Percentiles rank a stretch among this genome's conserved stretches.
Conservation (phyloP, 2,797 vertebrate species). For the Sebastolobus alascanus region DNA sequence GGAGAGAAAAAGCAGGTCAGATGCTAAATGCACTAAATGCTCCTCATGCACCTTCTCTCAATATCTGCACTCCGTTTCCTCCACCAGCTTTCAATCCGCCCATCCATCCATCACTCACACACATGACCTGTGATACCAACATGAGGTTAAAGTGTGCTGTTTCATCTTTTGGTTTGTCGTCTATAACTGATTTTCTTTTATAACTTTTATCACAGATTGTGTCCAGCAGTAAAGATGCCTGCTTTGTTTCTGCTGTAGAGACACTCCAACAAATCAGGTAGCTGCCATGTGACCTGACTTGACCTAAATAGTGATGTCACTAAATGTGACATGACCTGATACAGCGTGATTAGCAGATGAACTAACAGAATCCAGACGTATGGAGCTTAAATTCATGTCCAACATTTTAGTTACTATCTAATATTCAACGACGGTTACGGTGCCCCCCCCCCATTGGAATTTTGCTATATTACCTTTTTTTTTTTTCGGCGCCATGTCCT, state of each 20-base stretch:
- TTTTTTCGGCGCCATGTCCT: too few species aligned
- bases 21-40: too few species aligned
- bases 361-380: not conserved
- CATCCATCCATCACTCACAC: not conserved
- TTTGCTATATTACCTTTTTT: too few species aligned
- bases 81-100: not conserved
- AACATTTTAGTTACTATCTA: not conserved
- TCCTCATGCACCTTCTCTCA: not conserved
- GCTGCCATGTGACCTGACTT: not conserved
- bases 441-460: not conserved
- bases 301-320: not conserved
- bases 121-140: not conserved
- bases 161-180: not conserved
- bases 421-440: not conserved
- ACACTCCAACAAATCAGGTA: slow-evolving; percentile 98
- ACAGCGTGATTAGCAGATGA: not conserved
- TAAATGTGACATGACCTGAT: not conserved
- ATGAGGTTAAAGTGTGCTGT: not conserved
- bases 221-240: slow-evolving; percentile 91
- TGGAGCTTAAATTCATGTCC: not conserved
- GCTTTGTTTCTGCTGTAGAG: slow-evolving; percentile 94
- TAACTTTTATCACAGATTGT: slow-evolving; percentile 84
- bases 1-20: slow-evolving; percentile 92
- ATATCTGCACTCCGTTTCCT: not conserved
- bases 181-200: slow-evolving; percentile 2